Percentiles rank a stretch among this genome's conserved stretches.
Conservation (phyloP, 2,797 vertebrate genomes). For the Liasis olivaceus region DNA sequence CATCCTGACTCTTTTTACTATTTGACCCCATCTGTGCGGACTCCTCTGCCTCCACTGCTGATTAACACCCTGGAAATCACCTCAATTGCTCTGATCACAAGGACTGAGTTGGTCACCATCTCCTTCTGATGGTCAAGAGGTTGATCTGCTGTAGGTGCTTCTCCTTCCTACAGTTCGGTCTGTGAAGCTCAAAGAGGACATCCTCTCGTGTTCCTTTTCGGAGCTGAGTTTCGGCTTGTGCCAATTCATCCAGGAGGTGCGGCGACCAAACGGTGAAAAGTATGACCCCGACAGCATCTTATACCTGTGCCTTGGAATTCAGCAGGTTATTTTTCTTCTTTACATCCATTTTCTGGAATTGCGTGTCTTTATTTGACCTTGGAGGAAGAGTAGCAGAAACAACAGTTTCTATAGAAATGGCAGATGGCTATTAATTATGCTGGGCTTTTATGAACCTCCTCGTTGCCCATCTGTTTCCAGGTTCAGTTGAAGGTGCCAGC, state of each 20-base stretch:
- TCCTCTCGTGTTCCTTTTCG: constrained; percentile 89
- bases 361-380: neutral
- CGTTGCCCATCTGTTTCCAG: neutral
- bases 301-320: constrained; percentile 98
- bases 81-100: neutral
- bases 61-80: neutral
- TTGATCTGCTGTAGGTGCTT: neutral
- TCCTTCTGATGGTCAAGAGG: neutral
- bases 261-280: constrained; percentile 87
- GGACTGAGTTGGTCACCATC: neutral
- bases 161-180: constrained; percentile 77
- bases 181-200: constrained; percentile 89
- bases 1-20: neutral
- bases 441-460: neutral
- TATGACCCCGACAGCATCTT: constrained; percentile 93
- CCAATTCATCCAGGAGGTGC: constrained; percentile 90
- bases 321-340: constrained; percentile 80
- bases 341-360: too few species aligned
- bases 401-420: neutral
- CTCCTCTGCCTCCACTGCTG: neutral
- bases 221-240: constrained; percentile 95
- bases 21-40: neutral
- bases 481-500: neutral
- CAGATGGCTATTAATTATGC: neutral
- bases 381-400: neutral